Evolutionary conservation across 2,888 invertebrate genomes (phyloP).

Genomic region (Eutolmus rufibarbis): DNA sequence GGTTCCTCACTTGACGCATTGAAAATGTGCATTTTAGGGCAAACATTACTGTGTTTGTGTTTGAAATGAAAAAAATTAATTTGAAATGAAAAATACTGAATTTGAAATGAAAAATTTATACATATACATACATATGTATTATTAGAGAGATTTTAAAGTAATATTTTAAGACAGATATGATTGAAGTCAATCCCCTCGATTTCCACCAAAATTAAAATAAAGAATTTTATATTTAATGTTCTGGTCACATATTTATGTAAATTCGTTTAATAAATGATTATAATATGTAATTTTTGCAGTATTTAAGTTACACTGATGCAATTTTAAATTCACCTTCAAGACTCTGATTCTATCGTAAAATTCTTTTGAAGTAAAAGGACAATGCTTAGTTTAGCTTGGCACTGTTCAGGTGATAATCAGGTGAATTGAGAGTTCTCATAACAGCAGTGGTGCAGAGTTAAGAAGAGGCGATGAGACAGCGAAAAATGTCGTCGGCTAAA

Average conservation of each 20-base stretch:
- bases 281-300: neutral
- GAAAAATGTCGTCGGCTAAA: neutral
- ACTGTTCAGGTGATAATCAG: neutral
- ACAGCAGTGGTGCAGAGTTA: neutral
- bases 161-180: no score
- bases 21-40: no score
- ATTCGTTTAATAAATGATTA: neutral
- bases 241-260: neutral
- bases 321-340: neutral
- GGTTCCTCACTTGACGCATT: no score
- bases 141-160: no score
- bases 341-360: no score
- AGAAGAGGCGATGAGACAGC: neutral
- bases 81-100: no score
- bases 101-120: no score
- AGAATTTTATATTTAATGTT: neutral
- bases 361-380: neutral
- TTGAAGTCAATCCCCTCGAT: neutral
- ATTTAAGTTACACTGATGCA: no score
- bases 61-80: no score
- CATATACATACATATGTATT: no score
- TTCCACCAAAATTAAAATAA: neutral
- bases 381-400: neutral
- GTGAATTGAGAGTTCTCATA: neutral
- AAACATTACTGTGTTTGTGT: no score